A percentile compares a stretch with the other conserved stretches of the same genome.
Conservation (phyloP, 64 coral and sea anemone genomes). For the Astreopora myriophthalma region DNA sequence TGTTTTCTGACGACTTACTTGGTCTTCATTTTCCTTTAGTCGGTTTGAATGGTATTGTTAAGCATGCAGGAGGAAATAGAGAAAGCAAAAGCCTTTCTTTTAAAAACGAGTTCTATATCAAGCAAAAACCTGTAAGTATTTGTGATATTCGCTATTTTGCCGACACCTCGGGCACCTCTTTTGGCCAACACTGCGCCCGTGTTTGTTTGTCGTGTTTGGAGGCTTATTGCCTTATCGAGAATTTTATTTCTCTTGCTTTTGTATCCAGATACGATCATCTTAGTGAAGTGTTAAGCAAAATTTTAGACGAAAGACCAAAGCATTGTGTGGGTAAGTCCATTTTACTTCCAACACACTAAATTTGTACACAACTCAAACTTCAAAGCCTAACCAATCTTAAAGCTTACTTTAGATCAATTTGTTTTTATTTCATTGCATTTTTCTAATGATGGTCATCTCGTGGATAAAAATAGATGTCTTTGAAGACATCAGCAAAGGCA, state of each 20-base stretch:
- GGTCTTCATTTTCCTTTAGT: too few relatives aligned
- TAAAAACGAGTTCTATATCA: conserved; percentile 75
- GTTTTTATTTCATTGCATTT: neutral
- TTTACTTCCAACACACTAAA: neutral
- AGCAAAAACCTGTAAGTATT: conserved; percentile 89
- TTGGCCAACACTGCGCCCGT: too few relatives aligned
- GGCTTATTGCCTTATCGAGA: too few relatives aligned
- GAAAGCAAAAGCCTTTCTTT: conserved; percentile 79
- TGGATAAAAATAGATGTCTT: conserved; percentile 69
- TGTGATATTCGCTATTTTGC: neutral
- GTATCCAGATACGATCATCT: conserved; percentile 87
- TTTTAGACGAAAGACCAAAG: conserved; percentile 88
- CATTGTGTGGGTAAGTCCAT: conserved; percentile 80
- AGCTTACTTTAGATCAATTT: too few relatives aligned
- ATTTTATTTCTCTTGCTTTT: neutral
- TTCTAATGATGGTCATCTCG: neutral
- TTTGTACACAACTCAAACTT: too few relatives aligned
- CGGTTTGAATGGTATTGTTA: neutral
- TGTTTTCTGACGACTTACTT: neutral
- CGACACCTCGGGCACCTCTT: too few relatives aligned
- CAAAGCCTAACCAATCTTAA: too few relatives aligned
- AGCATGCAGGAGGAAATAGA: conserved; percentile 80
- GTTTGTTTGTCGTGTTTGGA: too few relatives aligned
- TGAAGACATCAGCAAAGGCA: conserved; percentile 82
- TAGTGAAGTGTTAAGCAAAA: conserved; percentile 85